phyloP scores from a whole-genome alignment of 2,888 invertebrate species.

The Fragum sueziense region DNA sequence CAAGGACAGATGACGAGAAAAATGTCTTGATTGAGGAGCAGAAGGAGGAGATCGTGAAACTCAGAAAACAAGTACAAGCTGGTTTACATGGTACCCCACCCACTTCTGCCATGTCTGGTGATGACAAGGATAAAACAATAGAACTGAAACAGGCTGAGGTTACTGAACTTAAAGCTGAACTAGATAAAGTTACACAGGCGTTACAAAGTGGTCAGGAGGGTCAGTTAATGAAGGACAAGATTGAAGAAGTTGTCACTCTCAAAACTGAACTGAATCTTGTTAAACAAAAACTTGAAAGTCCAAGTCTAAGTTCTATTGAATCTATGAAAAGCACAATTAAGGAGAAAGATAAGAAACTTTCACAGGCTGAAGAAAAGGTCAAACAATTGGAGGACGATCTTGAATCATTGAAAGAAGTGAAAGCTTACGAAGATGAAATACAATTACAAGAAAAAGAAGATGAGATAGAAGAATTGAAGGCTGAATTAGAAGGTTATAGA shows the following conservation, averaged over 20 bases:
- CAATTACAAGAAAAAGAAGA: slow-evolving; percentile 60
- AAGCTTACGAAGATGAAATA: slow-evolving; percentile 56
- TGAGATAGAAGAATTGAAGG: slow-evolving; percentile 63
- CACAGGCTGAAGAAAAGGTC: slow-evolving; percentile 50
- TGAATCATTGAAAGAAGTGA: slow-evolving; percentile 51
- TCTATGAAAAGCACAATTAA: slow-evolving; percentile 34
- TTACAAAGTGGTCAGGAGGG: slow-evolving; percentile 46
- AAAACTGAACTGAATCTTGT: slow-evolving; percentile 40
- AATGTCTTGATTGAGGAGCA: slow-evolving; percentile 32
- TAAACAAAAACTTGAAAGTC: slow-evolving; percentile 41
- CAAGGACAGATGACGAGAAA: slow-evolving; percentile 41
- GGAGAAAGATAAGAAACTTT: slow-evolving; percentile 52
- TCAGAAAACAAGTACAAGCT: slow-evolving; percentile 55
- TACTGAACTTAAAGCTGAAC: slow-evolving; percentile 33
- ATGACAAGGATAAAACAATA: slow-evolving; percentile 49
- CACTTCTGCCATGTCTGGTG: slow-evolving; percentile 36
- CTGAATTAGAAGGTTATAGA: slow-evolving; percentile 55
- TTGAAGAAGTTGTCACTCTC: slow-evolving; percentile 46
- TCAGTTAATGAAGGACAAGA: slow-evolving; percentile 47
- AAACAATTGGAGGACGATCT: slow-evolving; percentile 55
- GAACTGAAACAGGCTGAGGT: slow-evolving; percentile 47
- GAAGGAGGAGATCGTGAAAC: slow-evolving; percentile 51
- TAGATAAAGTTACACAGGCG: slow-evolving; percentile 37
- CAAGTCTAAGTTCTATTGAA: slow-evolving; percentile 22
- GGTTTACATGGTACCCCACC: slow-evolving; percentile 48